Base-by-base conservation (phyloP, 1,140 invertebrate genomes). In the roundworm (Caenorhabditis elegans) region DNA sequence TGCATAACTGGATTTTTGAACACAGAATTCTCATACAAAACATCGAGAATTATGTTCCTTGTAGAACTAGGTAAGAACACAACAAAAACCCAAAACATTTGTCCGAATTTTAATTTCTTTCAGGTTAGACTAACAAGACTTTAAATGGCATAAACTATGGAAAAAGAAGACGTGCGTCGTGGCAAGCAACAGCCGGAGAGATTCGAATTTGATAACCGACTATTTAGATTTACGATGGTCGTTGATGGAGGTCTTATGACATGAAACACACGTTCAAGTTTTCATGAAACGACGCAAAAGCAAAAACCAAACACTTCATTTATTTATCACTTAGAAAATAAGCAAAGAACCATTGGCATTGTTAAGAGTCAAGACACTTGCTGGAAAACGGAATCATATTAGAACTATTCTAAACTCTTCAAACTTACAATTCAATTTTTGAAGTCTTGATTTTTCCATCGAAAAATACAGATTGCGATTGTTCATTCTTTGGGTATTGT, bases 231-330 rank as follows among this genome's bases (percentile, higher is more conserved):
- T 39, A 70, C n/a, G 31, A n/a, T 26, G 19, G 31, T 60, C 53
- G 28, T 39, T 24, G n/a, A 34, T 70, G 34, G 60, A 22, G 60
- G 60, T 43, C 60, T 43, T 70, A 70, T 70, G 60, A 70, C 60
- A 70, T 22, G 60, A 11, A 70, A 39, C 31, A 70, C 60, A 70
- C 60, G 60, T 70, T 36, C 60, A 70, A 70, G 60, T 39, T 39
- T 53, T 70, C 60, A 70, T 39, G 8, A 39, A 70, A 39, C 60
- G 60, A 70, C 60, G 22, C 31, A 70, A 70, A 70, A 70, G 60
- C 60, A 70, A 70, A 70, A 70, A 70, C 60, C 60, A 70, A 70
- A 70, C 60, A 70, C 60, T 70, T 70, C 34, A 70, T 70, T 70
- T 70, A 70, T 70, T 70, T 70, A 70, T 70, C 39, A 70, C 60